phyloP scores from a whole-genome alignment of 2,113 vertebrate genomes.

The Pterocles gutturalis region DNA sequence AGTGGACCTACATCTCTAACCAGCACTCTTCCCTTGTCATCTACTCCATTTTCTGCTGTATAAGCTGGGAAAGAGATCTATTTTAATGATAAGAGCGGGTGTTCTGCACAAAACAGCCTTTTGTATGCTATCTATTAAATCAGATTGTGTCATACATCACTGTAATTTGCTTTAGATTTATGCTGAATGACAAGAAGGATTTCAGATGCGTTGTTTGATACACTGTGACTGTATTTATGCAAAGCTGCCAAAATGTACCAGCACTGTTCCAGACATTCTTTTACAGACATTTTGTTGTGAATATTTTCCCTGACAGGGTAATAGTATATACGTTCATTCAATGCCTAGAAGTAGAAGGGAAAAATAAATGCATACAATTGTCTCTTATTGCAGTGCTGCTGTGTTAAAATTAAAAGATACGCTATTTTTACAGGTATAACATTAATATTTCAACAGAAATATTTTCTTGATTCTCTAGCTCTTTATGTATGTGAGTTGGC shows the following conservation, averaged over 20 bases:
- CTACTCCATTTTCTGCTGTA: background rate
- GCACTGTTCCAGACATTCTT: background rate
- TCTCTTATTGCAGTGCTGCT: background rate
- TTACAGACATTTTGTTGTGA: background rate
- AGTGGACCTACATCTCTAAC: background rate
- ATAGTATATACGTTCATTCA: accelerated
- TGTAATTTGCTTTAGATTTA: background rate
- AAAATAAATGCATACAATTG: background rate
- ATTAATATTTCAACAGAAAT: background rate
- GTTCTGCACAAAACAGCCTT: background rate
- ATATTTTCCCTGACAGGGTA: background rate
- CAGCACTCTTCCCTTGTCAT: background rate
- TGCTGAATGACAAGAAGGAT: background rate
- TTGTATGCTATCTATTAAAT: background rate
- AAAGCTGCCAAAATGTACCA: conserved; percentile 6
- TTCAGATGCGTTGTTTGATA: background rate
- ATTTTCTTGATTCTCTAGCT: background rate
- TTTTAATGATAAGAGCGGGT: background rate
- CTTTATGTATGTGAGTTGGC: background rate
- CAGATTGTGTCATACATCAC: background rate
- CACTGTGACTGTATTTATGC: background rate
- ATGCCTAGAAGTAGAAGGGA: background rate
- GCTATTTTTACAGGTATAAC: background rate
- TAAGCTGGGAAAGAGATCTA: background rate
- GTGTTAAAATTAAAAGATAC: background rate